Evolutionary conservation across 2,888 invertebrate species (phyloP).

Genomic region (Stenodera caucasica): DNA sequence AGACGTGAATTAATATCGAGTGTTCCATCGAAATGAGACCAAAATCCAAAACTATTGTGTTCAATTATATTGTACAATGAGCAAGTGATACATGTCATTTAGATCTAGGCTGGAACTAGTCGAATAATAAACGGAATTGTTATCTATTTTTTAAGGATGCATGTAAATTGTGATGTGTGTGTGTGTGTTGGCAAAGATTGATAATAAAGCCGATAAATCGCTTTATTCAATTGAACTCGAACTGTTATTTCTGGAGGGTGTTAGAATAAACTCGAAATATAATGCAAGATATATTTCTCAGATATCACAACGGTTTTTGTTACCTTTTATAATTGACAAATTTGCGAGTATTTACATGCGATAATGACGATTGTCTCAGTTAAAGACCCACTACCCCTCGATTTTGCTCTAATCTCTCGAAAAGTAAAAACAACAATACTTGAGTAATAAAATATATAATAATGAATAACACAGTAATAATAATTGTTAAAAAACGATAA

Average conservation of each 20-base stretch:
- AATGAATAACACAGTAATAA: conserved; percentile 4
- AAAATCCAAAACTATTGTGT: conserved; percentile 30
- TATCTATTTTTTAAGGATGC: conserved; percentile 44
- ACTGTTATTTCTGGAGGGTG: too few species aligned
- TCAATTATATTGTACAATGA: conserved; percentile 33
- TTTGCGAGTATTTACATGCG: not conserved
- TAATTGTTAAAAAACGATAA: not conserved
- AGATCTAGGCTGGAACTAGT: conserved; percentile 38
- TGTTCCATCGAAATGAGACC: conserved; percentile 57
- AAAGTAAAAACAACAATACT: not conserved
- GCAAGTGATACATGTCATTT: conserved; percentile 38
- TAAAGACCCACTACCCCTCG: not conserved
- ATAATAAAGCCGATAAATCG: not conserved
- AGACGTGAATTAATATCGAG: conserved; percentile 80
- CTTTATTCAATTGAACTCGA: not conserved
- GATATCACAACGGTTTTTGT: not conserved
- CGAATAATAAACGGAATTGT: conserved; percentile 34
- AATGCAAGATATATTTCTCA: not conserved
- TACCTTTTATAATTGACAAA: not conserved
- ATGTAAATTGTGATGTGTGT: conserved; percentile 35
- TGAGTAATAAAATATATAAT: conserved; percentile 1
- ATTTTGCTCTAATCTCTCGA: not conserved
- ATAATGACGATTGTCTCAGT: not conserved
- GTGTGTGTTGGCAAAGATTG: conserved; percentile 19
- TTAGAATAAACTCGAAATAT: not conserved